Base-by-base conservation (phyloP, 1,140 invertebrate genomes). In the Drosophila lini region DNA sequence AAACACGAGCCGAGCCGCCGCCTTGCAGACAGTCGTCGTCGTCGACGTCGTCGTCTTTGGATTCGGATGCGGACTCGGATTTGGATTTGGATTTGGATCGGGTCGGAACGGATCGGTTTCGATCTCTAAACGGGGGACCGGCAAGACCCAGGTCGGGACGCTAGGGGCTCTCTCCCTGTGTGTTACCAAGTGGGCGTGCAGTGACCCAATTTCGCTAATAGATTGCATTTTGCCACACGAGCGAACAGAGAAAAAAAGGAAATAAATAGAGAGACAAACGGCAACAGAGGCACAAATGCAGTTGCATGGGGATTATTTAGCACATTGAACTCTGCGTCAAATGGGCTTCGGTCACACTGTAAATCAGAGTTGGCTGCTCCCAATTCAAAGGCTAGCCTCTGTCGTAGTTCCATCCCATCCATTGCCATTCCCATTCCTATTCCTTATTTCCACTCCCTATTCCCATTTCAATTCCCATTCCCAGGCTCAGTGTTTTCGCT, bases 161-260 rank as follows among this genome's bases (percentile, higher is more conserved):
- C 57, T n/a, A 34, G 47, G 60, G 60, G 15, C 3, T 52, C 44
- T 36, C 34, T 52, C 58, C 67, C 65, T 74, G 52, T 47, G 36
- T 75, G 81, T 81, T 86, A 86, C 83, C 84, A 83, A 88, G 83
- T 88, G 76, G 84, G 83, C 84, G 83, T 88, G 83, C 83, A 83
- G 80, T 88, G 83, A 88, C 80, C 83, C 61, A 88, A 88, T 88
- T 88, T 88, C 58, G 81, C 84, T 89, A 88, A 88, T 88, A 88
- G 80, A 88, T 83, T 88, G 83, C 80, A 83, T 80, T 86, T 86
- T 79, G 80, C 80, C 79, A 68, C 67, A 73, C 53, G 48, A 45
- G 42, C 45, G 47, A 34, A 28, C 19, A 48, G 25, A 41, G 44
- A 41, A 22, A 32, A 6, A 19, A 50, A 19, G 45, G 28, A 44